Evolutionary conservation across 1,140 invertebrate species (phyloP).

Genomic region (Aphelenchoides besseyi): DNA sequence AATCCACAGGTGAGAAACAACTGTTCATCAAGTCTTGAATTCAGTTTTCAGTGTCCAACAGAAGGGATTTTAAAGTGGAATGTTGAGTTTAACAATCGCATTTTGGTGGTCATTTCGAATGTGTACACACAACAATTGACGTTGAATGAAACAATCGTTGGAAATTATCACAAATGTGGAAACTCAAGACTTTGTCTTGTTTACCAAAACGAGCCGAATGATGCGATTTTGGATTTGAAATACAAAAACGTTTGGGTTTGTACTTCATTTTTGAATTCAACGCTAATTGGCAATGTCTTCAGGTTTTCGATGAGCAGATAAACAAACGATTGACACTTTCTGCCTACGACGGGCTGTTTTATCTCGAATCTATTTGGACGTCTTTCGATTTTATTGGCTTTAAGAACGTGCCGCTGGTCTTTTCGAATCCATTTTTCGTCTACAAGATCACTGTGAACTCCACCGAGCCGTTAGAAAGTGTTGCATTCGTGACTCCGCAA

Average conservation of each 20-base stretch:
- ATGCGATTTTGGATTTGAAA: background rate
- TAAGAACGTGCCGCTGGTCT: background rate
- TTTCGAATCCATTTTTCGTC: background rate
- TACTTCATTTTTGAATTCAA: background rate
- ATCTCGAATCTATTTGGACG: background rate
- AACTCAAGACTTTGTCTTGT: background rate
- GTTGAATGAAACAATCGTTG: background rate
- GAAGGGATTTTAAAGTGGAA: background rate
- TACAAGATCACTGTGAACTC: background rate
- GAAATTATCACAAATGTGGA: background rate
- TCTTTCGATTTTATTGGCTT: background rate
- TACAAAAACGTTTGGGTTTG: slow-evolving; percentile 1
- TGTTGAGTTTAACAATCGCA: background rate
- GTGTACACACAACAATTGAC: background rate
- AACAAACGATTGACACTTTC: background rate
- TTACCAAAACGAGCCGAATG: background rate
- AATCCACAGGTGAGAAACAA: slow-evolving; percentile 4
- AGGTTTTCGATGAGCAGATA: background rate
- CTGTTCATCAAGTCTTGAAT: background rate
- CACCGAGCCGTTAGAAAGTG: background rate
- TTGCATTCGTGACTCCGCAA: background rate
- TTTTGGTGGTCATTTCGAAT: background rate
- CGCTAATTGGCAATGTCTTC: background rate
- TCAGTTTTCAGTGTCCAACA: slow-evolving; percentile 1
- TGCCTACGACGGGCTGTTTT: background rate